Evolutionary conservation across 2,888 invertebrate species (phyloP).

Genomic region (Zonitis immaculata): DNA sequence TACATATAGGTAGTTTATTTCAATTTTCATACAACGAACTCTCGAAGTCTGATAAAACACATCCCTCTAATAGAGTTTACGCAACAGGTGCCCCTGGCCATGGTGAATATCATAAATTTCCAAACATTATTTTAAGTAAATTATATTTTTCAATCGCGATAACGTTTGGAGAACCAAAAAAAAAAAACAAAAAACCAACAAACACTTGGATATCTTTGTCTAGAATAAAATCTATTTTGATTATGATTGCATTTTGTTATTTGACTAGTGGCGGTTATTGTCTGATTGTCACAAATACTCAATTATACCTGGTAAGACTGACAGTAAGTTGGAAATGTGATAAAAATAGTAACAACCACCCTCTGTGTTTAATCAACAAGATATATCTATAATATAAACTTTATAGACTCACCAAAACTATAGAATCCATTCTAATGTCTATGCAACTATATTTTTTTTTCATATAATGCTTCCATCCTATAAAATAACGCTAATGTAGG

Average conservation of each 20-base stretch:
- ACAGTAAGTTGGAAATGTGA: background rate
- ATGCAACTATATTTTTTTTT: too few relatives aligned
- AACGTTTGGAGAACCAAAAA: too few relatives aligned
- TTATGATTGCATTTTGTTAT: too few relatives aligned
- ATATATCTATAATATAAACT: too few relatives aligned
- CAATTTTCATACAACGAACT: conserved; percentile 15
- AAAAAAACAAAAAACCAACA: too few relatives aligned
- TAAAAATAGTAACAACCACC: background rate
- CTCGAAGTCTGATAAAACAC: conserved; percentile 16
- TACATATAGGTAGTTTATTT: conserved; percentile 4
- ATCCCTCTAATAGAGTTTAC: conserved; percentile 10
- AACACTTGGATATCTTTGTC: too few relatives aligned
- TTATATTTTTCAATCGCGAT: too few relatives aligned
- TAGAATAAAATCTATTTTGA: conserved; percentile 9
- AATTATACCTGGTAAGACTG: too few relatives aligned
- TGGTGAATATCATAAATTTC: conserved; percentile 21
- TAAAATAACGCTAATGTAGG: too few relatives aligned
- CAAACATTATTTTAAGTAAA: conserved; percentile 4
- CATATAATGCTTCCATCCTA: too few relatives aligned
- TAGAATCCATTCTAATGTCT: too few relatives aligned
- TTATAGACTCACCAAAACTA: too few relatives aligned
- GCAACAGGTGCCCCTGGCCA: conserved; percentile 22
- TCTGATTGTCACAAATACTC: background rate
- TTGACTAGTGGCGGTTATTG: background rate
- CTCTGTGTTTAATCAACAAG: background rate